Base-by-base conservation (phyloP, 2,113 vertebrate genomes). In the Corythornis cristatus region DNA sequence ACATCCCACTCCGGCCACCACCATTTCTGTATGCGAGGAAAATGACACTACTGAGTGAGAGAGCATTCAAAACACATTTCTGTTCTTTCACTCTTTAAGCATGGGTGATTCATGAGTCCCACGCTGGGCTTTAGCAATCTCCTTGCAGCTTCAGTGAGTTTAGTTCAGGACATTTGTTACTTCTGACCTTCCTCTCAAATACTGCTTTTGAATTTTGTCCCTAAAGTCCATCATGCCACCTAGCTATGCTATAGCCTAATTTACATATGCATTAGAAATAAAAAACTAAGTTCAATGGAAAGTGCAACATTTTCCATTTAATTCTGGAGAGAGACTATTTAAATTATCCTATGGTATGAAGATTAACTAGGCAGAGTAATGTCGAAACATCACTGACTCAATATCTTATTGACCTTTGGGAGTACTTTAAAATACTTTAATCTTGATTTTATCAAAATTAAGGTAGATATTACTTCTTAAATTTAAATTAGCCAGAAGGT, bases 1-100 rank as follows among this genome's bases (percentile, higher is more conserved):
- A 99, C 95, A 99, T 98, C 61, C 99, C 99, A 4, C 99, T 99
- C 53, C 99, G 98, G 8, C 99, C 99, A 5, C 99, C 99, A 11
- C 99, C 99, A 1, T 99, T 99, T 96, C 99, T 99, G 84, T 33
- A 86, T 3, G 9, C 54, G 67, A 68, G 89, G 45, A 70, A 58
- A 87, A 26, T 5, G 23, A 11, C 64, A 60, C 20, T 35, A 5
- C 16, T 22, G 61, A 8, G 3, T 50, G 21, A 51, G 15, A 57
- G 12, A 57, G 50, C 37, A 62, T 26, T 37, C 60, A 50, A 75
- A 80, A 43, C 0, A 0, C 33, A 8, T 6, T 72, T 73, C 29
- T 53, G 16, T 16, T 54, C 57, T 76, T 58, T 23, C 13, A 6
- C 16, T 60, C 54, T 43, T 9, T 28, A 56, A 86, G 43, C 56